These are phyloP conservation scores for Chloebia gouldiae DNA, from an alignment of 2,113 vertebrate species.

Conservation along the genomic window DNA sequence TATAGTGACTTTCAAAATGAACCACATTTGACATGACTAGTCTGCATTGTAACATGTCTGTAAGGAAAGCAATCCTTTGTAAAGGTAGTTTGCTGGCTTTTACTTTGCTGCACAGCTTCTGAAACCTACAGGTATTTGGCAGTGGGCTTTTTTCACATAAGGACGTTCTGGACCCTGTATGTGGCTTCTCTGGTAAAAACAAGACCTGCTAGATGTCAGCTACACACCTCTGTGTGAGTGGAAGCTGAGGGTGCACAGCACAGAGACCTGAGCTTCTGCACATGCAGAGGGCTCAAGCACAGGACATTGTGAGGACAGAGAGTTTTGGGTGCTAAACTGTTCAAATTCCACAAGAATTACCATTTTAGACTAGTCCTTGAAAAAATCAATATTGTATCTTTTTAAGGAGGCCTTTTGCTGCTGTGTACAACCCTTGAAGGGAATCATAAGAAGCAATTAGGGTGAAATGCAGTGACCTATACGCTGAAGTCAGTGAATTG, in stretches of 20 bases:
- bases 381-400: neutral
- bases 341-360: neutral
- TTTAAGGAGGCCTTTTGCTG: neutral
- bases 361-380: neutral
- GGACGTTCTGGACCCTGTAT: neutral
- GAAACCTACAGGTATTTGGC: conserved; percentile 5
- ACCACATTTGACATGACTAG: conserved; percentile 64
- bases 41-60: conserved; percentile 57
- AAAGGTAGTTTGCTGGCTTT: neutral
- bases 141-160: neutral
- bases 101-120: neutral
- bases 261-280: neutral
- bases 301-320: neutral
- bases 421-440: neutral
- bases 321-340: neutral
- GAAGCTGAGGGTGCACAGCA: neutral
- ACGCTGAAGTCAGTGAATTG: neutral
- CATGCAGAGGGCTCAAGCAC: neutral
- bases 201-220: neutral
- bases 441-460: neutral
- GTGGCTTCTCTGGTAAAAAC: neutral
- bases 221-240: neutral
- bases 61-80: conserved; percentile 16
- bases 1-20: conserved; percentile 31
- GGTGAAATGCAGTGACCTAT: neutral